These are phyloP conservation scores for Lathamus discolor DNA, from an alignment of 2,113 vertebrate genomes.

Conservation along the genomic window DNA sequence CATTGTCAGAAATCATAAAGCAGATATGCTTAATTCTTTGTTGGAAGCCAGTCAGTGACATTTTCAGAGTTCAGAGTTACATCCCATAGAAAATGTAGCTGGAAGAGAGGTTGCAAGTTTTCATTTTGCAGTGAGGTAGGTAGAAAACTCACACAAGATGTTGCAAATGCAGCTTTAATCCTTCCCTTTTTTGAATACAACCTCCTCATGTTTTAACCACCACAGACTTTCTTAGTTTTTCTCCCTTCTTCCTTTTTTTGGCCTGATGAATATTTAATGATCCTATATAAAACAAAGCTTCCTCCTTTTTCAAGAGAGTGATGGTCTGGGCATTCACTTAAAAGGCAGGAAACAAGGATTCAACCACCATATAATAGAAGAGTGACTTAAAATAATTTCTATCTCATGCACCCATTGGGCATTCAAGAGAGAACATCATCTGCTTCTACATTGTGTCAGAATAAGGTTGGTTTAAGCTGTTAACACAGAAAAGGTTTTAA, in stretches of 20 bases:
- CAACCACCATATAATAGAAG: background rate
- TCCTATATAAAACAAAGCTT: background rate
- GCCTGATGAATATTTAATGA: conserved; percentile 19
- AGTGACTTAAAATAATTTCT: background rate
- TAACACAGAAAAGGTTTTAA: background rate
- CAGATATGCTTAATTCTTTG: background rate
- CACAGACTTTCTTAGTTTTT: background rate
- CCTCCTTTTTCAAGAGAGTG: background rate
- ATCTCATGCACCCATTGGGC: background rate
- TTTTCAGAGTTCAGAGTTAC: conserved; percentile 33
- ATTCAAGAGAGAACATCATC: background rate
- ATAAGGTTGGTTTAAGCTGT: background rate
- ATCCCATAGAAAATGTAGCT: conserved; percentile 2
- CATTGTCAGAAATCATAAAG: conserved; percentile 33
- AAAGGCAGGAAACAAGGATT: background rate
- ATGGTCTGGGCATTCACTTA: background rate
- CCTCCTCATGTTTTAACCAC: background rate
- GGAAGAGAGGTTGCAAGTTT: background rate
- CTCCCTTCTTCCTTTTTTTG: background rate
- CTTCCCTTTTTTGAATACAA: background rate
- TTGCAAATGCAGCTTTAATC: background rate
- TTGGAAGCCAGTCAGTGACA: background rate
- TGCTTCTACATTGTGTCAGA: background rate
- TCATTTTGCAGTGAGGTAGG: background rate
- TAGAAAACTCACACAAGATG: background rate